Evolutionary conservation across 2,888 invertebrate genomes (phyloP).

Genomic region (Ormyrus pomaceus): DNA sequence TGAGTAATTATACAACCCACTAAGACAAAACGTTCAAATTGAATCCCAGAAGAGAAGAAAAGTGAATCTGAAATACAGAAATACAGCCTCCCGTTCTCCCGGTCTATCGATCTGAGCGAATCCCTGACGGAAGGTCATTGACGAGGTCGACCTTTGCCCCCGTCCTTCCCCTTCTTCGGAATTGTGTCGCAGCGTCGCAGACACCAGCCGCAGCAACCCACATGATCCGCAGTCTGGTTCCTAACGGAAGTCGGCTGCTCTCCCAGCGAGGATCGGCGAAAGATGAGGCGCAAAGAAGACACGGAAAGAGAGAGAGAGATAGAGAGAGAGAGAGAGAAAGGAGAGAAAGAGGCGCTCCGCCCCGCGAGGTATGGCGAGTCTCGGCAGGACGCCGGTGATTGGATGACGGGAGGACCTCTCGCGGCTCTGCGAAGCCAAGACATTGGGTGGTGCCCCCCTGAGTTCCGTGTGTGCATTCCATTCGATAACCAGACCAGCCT

Average conservation of each 20-base stretch:
- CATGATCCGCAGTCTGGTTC: no score
- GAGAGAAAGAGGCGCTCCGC: slow-evolving; percentile 65
- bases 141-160: no score
- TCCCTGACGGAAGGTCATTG: no score
- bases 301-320: slow-evolving; percentile 49
- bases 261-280: slow-evolving; percentile 30
- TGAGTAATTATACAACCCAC: no score
- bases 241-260: neutral
- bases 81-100: no score
- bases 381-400: slow-evolving; percentile 72
- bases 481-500: slow-evolving; percentile 28
- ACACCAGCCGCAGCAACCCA: no score
- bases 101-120: no score
- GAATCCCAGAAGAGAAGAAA: no score
- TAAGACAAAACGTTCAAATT: no score
- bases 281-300: slow-evolving; percentile 28
- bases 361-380: slow-evolving; percentile 74
- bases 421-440: slow-evolving; percentile 69
- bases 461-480: slow-evolving; percentile 22
- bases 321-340: slow-evolving; percentile 21
- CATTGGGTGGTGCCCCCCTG: slow-evolving; percentile 66
- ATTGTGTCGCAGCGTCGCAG: no score
- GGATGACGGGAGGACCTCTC: slow-evolving; percentile 75
- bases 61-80: no score
- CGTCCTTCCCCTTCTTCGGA: no score